Conservation (phyloP, 1,140 invertebrate genomes). For the Dysdera silvatica region DNA sequence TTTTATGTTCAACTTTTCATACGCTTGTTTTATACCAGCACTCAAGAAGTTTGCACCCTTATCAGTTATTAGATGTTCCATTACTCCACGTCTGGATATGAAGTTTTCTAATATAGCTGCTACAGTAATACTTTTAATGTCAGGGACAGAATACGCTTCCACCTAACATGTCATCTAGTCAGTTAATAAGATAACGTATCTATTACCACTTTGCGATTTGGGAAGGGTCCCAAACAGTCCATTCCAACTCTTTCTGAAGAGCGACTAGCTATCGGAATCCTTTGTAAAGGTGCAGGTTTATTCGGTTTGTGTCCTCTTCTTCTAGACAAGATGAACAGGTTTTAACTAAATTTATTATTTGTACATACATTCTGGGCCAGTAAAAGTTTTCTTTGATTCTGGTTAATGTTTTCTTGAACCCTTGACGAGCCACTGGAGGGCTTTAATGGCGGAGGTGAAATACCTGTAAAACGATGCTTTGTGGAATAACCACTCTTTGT, state of each 20-base stretch:
- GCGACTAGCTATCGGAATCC: background rate
- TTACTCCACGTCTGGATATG: constrained; percentile 33
- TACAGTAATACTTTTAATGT: constrained; percentile 34
- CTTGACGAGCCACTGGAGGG: background rate
- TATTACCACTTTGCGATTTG: constrained; percentile 27
- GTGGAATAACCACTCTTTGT: background rate
- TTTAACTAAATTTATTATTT: background rate
- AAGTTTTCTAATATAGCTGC: constrained; percentile 32
- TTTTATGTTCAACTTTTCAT: background rate
- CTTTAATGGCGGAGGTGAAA: background rate
- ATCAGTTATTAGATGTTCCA: constrained; percentile 32
- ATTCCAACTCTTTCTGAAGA: background rate
- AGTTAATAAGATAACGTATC: constrained; percentile 35
- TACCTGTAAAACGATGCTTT: background rate
- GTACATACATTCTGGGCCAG: background rate
- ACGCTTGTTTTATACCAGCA: background rate
- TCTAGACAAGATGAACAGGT: background rate
- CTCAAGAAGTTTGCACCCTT: constrained; percentile 31
- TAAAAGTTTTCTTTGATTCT: background rate
- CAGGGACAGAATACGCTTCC: constrained; percentile 32
- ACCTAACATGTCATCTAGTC: constrained; percentile 37
- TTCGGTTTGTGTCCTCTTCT: background rate
- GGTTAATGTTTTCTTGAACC: background rate
- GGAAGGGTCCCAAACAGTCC: constrained; percentile 35
- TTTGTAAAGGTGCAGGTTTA: background rate